Evolutionary conservation across 2,888 invertebrate species (phyloP).

Genomic region (Metallyticus violacea): DNA sequence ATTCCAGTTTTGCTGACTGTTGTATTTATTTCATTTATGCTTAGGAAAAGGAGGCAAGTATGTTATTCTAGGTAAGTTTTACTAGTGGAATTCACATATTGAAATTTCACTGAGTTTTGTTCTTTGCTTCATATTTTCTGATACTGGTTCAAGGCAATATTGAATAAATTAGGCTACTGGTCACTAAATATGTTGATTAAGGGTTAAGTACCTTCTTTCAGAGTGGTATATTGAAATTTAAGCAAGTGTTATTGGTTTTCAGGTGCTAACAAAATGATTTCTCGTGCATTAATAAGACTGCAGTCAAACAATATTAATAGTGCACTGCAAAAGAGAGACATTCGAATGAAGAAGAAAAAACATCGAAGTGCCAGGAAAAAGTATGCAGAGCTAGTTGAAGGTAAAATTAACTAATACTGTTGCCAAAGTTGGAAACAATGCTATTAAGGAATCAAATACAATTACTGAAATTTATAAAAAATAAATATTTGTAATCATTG

Average conservation of each 20-base stretch:
- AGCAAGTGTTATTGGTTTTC: neutral
- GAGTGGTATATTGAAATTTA: no score
- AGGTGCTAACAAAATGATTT: neutral
- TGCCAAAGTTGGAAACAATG: neutral
- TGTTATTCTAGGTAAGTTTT: no score
- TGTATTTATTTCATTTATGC: no score
- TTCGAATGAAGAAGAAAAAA: constrained; percentile 48
- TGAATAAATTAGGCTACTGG: no score
- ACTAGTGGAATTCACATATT: no score
- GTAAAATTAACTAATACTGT: constrained; percentile 43
- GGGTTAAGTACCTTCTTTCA: no score
- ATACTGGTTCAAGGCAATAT: no score
- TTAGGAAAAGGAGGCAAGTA: no score
- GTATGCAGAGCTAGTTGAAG: constrained; percentile 67
- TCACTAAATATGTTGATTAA: no score
- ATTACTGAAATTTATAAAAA: constrained; percentile 13
- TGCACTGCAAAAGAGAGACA: constrained; percentile 41
- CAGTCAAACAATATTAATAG: constrained; percentile 39
- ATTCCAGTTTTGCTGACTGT: no score
- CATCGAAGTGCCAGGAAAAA: constrained; percentile 53
- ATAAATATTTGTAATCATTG: neutral
- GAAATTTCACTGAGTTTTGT: no score
- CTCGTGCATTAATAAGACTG: constrained; percentile 35
- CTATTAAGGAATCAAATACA: neutral
- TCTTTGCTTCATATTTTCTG: no score